Conservation (phyloP, 2,113 vertebrate genomes). For the Felis catus region DNA sequence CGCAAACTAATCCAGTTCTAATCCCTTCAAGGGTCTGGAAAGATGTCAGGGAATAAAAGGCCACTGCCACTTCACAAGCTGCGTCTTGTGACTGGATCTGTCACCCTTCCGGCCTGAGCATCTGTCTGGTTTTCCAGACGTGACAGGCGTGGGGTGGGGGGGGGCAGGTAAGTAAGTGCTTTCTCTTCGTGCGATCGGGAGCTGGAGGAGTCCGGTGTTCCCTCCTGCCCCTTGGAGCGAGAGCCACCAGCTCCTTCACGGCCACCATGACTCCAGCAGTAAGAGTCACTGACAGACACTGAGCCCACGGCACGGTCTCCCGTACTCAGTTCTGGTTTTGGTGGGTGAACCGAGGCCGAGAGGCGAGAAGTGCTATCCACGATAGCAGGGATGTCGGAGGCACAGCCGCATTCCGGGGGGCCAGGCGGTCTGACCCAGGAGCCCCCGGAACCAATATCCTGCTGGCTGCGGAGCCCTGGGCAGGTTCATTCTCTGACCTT, state of each 20-base stretch:
- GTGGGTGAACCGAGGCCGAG: neutral
- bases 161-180: rapidly evolving
- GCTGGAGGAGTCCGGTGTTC: neutral
- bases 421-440: too few species aligned
- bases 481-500: neutral
- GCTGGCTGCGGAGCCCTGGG: rapidly evolving
- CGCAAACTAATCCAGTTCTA: constrained; percentile 74
- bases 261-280: neutral
- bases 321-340: neutral
- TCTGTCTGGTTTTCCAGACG: neutral
- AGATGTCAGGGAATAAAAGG: constrained; percentile 64
- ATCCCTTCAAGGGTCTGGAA: constrained; percentile 75
- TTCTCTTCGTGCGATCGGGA: rapidly evolving
- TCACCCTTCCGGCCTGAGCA: constrained; percentile 24
- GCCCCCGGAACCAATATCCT: neutral
- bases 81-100: constrained; percentile 63
- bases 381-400: neutral
- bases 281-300: neutral
- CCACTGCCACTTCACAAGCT: constrained; percentile 49
- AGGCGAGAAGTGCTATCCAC: rapidly evolving
- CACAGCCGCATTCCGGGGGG: neutral
- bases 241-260: neutral
- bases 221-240: too few species aligned
- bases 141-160: neutral
- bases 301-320: rapidly evolving